Evolutionary conservation across 35 echinoderm and acorn worm genomes (phyloP).

Genomic region (Apostichopus parvimensis): DNA sequence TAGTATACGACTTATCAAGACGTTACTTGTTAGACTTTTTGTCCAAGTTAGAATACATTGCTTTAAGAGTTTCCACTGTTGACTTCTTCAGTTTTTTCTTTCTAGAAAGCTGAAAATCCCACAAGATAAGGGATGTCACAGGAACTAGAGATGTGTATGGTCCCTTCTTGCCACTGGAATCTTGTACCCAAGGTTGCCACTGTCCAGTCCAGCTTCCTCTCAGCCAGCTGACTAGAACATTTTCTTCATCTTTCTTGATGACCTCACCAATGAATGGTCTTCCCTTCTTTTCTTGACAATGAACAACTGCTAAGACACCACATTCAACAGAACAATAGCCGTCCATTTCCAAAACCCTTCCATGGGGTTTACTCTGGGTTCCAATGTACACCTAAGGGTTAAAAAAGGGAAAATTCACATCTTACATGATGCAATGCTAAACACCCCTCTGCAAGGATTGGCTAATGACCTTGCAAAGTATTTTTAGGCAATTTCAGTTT

Average conservation of each 20-base stretch:
- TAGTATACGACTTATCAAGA: too few species aligned
- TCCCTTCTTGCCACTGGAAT: neutral
- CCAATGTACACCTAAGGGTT: constrained; percentile 4
- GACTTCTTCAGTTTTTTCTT: constrained; percentile 6
- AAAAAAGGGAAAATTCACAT: neutral
- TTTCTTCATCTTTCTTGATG: constrained; percentile 7
- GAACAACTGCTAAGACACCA: constrained; percentile 7
- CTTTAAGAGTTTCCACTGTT: constrained; percentile 18
- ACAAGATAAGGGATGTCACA: constrained; percentile 12
- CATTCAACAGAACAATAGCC: neutral
- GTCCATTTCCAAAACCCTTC: neutral
- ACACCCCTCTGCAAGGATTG: too few species aligned
- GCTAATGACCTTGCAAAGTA: neutral
- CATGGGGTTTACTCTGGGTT: neutral
- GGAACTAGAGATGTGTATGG: neutral
- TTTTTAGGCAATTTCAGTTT: neutral
- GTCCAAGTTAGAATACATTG: neutral
- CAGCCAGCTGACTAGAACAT: neutral
- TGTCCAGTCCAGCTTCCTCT: constrained; percentile 20
- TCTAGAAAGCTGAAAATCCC: neutral
- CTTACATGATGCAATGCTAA: too few species aligned
- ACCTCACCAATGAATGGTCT: constrained; percentile 25
- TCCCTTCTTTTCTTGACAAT: neutral
- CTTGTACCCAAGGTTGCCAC: constrained; percentile 10
- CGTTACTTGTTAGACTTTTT: neutral